Evolutionary conservation across 2,797 vertebrate species (phyloP).

Genomic region (Sciaenops ocellatus): DNA sequence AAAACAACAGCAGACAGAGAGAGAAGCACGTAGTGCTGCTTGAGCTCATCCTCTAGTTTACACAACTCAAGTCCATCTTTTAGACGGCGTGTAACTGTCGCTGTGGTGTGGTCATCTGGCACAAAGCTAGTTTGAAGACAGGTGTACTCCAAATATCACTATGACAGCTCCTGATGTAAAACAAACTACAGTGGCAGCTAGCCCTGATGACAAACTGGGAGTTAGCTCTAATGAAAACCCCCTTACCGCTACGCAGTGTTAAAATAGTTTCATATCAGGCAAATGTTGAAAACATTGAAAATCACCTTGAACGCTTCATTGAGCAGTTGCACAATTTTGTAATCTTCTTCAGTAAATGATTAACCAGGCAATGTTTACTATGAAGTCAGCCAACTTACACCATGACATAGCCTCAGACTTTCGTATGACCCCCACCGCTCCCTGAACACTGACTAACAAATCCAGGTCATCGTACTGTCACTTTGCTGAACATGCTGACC

Average conservation of each 20-base stretch:
- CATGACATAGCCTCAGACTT: constrained; percentile 28
- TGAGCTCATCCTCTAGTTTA: constrained; percentile 9
- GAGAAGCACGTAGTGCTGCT: not conserved
- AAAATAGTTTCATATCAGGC: not conserved
- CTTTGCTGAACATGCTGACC: not conserved
- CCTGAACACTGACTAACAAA: constrained; percentile 11
- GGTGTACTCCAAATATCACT: not conserved
- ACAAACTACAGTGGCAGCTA: not conserved
- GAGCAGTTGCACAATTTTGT: not conserved
- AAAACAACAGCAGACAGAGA: not conserved
- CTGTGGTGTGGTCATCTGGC: not conserved
- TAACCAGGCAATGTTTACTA: constrained; percentile 29
- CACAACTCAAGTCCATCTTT: not conserved
- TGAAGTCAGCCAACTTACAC: constrained; percentile 11
- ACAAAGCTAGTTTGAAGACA: not conserved
- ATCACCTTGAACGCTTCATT: constrained; percentile 20
- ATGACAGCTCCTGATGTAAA: not conserved
- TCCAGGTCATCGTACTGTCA: not conserved
- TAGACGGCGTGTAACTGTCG: not conserved
- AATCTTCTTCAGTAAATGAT: constrained; percentile 53
- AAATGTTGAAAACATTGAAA: not conserved
- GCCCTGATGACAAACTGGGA: not conserved
- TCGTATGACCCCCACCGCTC: constrained; percentile 12
- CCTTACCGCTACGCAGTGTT: not conserved
- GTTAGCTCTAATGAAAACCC: not conserved